Percentiles rank a stretch among this genome's conserved stretches.
These are phyloP conservation scores for Eurytoma californica DNA, from an alignment of 2,888 invertebrate genomes.

Conservation along the genomic window DNA sequence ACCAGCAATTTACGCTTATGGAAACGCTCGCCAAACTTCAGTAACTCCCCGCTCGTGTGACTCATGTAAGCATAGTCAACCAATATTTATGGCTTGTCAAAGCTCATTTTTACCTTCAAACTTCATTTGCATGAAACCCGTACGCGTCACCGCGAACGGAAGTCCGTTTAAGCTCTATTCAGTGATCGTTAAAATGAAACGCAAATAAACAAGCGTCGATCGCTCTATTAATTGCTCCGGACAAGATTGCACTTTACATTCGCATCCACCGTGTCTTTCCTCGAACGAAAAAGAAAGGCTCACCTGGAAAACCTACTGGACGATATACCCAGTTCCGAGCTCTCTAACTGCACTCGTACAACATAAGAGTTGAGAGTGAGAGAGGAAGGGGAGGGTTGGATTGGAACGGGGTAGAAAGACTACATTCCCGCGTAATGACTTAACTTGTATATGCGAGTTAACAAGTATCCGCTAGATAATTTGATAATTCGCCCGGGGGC, in stretches of 20 bases:
- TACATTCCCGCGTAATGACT: slow-evolving; percentile 70
- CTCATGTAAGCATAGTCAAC: slow-evolving; percentile 21
- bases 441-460: slow-evolving; percentile 62
- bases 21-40: slow-evolving; percentile 25
- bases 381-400: background rate
- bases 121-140: slow-evolving; percentile 50
- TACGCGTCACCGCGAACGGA: slow-evolving; percentile 36
- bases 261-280: background rate
- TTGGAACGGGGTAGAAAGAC: slow-evolving; percentile 52
- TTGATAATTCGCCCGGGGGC: slow-evolving; percentile 61
- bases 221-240: slow-evolving; percentile 42
- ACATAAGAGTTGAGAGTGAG: background rate
- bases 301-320: background rate
- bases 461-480: slow-evolving; percentile 65
- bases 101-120: slow-evolving; percentile 44
- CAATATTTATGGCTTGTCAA: slow-evolving; percentile 54
- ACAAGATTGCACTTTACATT: background rate
- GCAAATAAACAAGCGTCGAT: slow-evolving; percentile 27
- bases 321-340: slow-evolving; percentile 16
- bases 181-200: slow-evolving; percentile 25
- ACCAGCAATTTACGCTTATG: slow-evolving; percentile 49
- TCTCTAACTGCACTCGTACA: background rate
- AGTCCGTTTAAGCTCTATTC: slow-evolving; percentile 45
- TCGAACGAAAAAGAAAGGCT: background rate
- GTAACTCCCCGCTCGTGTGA: slow-evolving; percentile 49